Conservation (phyloP, 30 jellyfish, hydroid and myxozoan genomes). For the Chrysaora quinquecirrha region DNA sequence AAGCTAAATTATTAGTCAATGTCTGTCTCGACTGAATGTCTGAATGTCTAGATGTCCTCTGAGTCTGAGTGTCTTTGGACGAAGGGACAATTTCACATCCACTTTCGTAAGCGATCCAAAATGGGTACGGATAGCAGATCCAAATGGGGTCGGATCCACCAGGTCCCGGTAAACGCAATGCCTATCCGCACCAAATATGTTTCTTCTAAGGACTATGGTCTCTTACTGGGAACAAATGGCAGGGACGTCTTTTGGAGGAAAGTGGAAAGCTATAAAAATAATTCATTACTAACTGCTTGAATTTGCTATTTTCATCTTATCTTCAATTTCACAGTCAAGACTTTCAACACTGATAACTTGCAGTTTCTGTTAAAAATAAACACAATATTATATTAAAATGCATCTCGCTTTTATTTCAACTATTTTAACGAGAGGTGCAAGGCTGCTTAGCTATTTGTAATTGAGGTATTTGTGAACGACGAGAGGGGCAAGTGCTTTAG, state of each 20-base stretch:
- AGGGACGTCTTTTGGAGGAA: too few species aligned
- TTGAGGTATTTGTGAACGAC: background rate
- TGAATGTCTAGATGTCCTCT: background rate
- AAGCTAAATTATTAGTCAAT: background rate
- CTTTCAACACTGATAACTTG: background rate
- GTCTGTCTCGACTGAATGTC: background rate
- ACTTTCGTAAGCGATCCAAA: too few species aligned
- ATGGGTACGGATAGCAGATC: too few species aligned
- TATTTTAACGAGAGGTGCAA: background rate
- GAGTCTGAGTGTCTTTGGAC: background rate
- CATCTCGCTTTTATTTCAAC: background rate
- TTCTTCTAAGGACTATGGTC: too few species aligned
- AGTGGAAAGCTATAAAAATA: too few species aligned
- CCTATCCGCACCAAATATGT: too few species aligned
- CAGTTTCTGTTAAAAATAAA: background rate
- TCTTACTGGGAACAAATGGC: too few species aligned
- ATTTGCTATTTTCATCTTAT: background rate
- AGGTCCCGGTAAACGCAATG: too few species aligned
- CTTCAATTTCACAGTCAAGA: background rate
- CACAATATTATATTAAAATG: background rate
- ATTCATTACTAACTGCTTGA: background rate
- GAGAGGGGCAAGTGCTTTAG: too few species aligned
- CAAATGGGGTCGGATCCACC: too few species aligned
- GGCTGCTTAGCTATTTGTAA: background rate
- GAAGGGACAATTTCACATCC: too few species aligned